A percentile compares a stretch with the other conserved stretches of the same genome.
These are phyloP conservation scores for Tetragnatha versicolor DNA, from an alignment of 1,140 invertebrate species.

Conservation along the genomic window DNA sequence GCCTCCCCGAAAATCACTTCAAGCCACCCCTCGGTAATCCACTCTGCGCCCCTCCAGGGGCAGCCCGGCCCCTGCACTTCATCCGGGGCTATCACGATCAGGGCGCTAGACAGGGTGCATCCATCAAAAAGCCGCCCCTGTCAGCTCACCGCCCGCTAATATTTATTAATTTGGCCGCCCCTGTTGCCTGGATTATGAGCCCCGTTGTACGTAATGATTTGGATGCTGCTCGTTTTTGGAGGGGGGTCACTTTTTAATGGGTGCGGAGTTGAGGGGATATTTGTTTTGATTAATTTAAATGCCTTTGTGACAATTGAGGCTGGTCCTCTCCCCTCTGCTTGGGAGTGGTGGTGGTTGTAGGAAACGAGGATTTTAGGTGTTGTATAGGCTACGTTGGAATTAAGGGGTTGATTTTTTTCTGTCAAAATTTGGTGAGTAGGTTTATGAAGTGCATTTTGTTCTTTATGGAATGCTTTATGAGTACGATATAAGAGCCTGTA, in stretches of 20 bases:
- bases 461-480: too few relatives aligned
- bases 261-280: constrained; percentile 4
- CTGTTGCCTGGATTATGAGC: not conserved
- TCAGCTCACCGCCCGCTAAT: constrained; percentile 29
- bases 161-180: constrained; percentile 34
- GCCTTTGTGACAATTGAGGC: constrained; percentile 21
- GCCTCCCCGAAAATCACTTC: not conserved
- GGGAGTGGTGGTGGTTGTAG: not conserved
- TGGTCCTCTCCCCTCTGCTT: not conserved
- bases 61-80: constrained; percentile 12
- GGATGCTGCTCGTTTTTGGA: not conserved
- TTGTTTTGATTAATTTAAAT: constrained; percentile 36
- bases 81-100: constrained; percentile 10
- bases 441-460: too few relatives aligned
- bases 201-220: too few relatives aligned
- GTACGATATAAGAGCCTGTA: too few relatives aligned
- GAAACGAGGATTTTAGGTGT: too few relatives aligned
- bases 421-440: too few relatives aligned
- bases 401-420: too few relatives aligned
- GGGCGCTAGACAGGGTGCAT: constrained; percentile 25
- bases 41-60: not conserved
- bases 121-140: constrained; percentile 33
- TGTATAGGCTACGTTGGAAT: too few relatives aligned
- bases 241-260: constrained; percentile 9
- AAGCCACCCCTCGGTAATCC: constrained; percentile 1